Base-by-base conservation (phyloP, 2,888 invertebrate genomes). In the Ornithoptera priamus region DNA sequence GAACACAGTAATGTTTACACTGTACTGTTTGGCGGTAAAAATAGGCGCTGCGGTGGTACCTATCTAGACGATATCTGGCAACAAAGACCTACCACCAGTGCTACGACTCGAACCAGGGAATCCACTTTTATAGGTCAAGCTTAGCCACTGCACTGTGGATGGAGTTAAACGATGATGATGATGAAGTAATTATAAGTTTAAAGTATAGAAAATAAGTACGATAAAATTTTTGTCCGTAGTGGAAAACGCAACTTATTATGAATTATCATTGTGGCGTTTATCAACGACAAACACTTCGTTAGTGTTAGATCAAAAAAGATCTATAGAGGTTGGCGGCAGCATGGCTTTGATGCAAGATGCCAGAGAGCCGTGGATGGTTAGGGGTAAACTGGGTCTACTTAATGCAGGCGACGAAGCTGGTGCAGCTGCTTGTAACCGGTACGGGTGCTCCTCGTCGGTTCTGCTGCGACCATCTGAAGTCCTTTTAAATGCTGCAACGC, bases 191-290 rank as follows among this genome's bases (percentile, higher is more conserved):
- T 42, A 42, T 10, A 42, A 42, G 42, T 10, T 42, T 42, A 42
- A 22, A 10, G 8, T 42, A 2, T 10, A 42, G 2, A 10, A 1
- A 42, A 42, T 50, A 50, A 17, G 5, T 18, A 4, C 5, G 15
- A 15, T 6, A 50, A 50, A 0, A 18, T 53, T n/a, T 53, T 7
- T 58, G 7, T 58, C 22, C 15, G 57, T 78, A 92, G 92, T 92
- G 63, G 92, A 92, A 75, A 92, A 92, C 72, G 92, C 92, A 22
- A 91, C 92, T 0, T 88, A 91, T 80, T 92, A 92, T 78, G 92
- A 92, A 75, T 86, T 92, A 1, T 88, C 90, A 2, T 86, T 92
- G 0, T 92, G 92, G 92, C 81, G 90, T 39, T 85, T 92, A 82
- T 91, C 92, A 0, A 85, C 86, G 0, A 87, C 87, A 2, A 92